phyloP scores from a whole-genome alignment of 1,140 invertebrate genomes.

The Lamellibrachia luymesi region DNA sequence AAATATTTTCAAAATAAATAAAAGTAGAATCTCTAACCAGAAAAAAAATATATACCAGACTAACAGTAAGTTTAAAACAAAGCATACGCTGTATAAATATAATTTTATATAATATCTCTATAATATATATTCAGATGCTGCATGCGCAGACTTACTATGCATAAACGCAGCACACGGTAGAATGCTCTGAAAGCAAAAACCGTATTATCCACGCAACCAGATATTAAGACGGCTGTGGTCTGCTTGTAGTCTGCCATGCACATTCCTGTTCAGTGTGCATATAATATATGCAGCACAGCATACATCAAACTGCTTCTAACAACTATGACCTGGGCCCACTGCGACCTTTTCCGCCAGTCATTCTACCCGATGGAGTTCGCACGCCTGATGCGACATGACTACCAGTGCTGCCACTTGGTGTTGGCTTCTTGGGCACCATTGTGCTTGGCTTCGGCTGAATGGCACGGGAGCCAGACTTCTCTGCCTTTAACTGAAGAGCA shows the following conservation, averaged over 20 bases:
- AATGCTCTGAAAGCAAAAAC: too few species aligned
- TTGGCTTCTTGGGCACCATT: not conserved
- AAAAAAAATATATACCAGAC: not conserved
- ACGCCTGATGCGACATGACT: not conserved
- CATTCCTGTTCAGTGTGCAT: too few species aligned
- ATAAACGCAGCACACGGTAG: too few species aligned
- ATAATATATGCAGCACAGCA: too few species aligned
- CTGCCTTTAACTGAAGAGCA: not conserved
- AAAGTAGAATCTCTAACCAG: not conserved
- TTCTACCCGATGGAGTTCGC: not conserved
- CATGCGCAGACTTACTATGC: too few species aligned
- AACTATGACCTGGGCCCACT: not conserved
- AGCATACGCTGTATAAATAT: too few species aligned
- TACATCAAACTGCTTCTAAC: not conserved
- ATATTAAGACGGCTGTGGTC: too few species aligned
- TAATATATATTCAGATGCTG: too few species aligned
- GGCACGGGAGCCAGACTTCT: not conserved
- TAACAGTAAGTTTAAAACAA: not conserved
- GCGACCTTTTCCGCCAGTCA: not conserved
- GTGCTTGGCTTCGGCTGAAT: not conserved
- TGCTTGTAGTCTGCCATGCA: too few species aligned
- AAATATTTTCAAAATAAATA: not conserved
- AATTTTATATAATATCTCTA: too few species aligned
- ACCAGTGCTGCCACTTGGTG: not conserved
- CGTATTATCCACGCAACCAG: too few species aligned